Base-by-base conservation (phyloP, 2,888 invertebrate genomes). In the Capitulum mitella region DNA sequence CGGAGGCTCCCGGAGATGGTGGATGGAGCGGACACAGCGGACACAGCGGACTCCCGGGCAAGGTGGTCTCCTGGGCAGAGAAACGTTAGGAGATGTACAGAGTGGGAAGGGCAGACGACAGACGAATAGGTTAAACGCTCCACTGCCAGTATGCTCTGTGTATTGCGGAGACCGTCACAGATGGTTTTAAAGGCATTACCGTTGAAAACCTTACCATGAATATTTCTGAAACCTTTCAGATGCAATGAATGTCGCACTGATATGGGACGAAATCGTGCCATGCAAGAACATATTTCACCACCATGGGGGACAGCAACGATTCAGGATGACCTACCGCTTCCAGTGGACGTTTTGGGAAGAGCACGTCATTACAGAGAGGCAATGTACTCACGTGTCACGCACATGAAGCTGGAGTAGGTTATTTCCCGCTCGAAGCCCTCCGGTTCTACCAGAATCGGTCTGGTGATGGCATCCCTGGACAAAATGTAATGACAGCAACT, bases 401-500 rank as follows among this genome's bases (percentile, higher is more conserved):
- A 93, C 2, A 93, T 86, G 79, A 92, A 88, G 3, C 89, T 88
- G 0, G 92, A 91, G 80, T 89, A 89, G 19, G 90, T 89, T 78
- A 89, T 88, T 81, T 90, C 90, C 5, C 89, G 86, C 0, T 90
- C 90, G 46, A 91, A 88, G 3, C 94, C 93, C 86, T 93, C 93
- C 0, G 92, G 89, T 83, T 91, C 89, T 0, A 92, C 89, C 16
- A 87, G 83, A 26, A 92, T 86, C 22, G 88, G 86, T 81, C 91
- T 90, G 3, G 89, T 86, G 8, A 92, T 88, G 79, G 89, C 89
- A 83, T 92, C 92, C 78, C 87, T 89, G 80, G n/a, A n/a, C n/a
- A n/a, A n/a, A n/a, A n/a, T n/a, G n/a, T n/a, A n/a, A n/a, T n/a
- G n/a, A n/a, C n/a, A n/a, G n/a, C n/a, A n/a, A n/a, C n/a, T n/a